Evolutionary conservation across 2,888 invertebrate genomes (phyloP), one percentile per base, ranked within the genome.

Genomic region (Emmelina monodactyla): DNA sequence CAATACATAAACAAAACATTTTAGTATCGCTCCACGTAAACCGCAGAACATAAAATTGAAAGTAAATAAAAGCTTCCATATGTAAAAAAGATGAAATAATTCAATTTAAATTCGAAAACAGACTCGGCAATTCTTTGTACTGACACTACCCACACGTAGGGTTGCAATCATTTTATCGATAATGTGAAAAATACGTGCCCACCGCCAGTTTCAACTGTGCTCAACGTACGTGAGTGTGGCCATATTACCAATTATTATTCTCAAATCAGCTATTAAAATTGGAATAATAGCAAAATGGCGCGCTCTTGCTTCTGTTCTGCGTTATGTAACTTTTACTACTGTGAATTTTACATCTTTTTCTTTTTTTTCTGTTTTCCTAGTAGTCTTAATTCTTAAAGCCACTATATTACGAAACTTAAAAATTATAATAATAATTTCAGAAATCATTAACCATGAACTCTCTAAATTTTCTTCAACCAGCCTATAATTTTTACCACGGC

Each of bases 181-280:
- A 75, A 75, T 75, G 72, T 62, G 73, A 76, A 75, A 73, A 73
- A 69, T 76, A 78, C 75, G 76, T 76, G 78, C 64, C 58, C 55
- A 64, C 59, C 56, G 54, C 55, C 58, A 54, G 9, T 29, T 14
- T 5, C 9, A n/a, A n/a, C n/a, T n/a, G n/a, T 25, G 55, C 64
- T 59, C 56, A 51, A 57, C 53, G 55, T 63, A 71, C 71, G 70
- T 63, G 68, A 68, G 66, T 61, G 55, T 55, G 62, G 60, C 62
- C 62, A 62, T 62, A 67, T 69, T 67, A 63, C 62, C 59, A 54
- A 58, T 66, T 68, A 69, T 65, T 65, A 62, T 62, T 62, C 59
- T 59, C 56, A 57, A 69, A 68, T 66, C 63, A 64, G 60, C 58
- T 56, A 25, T 25, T 25, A 25, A 25, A 25, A 25, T 25, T 25